Percentiles rank a stretch among this genome's conserved stretches.
These are phyloP conservation scores for Cydia strobilella DNA, from an alignment of 1,140 invertebrate species.

Conservation along the genomic window DNA sequence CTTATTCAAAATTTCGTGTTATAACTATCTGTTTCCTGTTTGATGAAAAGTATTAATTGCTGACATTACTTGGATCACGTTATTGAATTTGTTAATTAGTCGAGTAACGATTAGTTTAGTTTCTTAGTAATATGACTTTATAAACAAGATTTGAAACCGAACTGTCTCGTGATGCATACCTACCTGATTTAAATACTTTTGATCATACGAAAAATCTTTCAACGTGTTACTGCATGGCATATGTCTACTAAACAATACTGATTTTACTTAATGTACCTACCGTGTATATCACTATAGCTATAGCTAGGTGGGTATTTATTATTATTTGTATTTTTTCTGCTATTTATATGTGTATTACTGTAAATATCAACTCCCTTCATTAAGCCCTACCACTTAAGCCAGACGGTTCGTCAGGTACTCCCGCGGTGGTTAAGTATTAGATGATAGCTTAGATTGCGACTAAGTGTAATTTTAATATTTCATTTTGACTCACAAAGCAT, in stretches of 20 bases:
- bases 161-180: no score
- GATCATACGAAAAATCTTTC: background rate
- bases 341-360: conserved; percentile 21
- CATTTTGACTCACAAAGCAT: no score
- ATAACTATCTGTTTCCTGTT: background rate
- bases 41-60: conserved; percentile 38
- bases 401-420: no score
- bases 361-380: background rate
- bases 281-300: background rate
- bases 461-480: no score
- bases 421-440: no score
- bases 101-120: background rate
- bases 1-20: conserved; percentile 11
- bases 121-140: background rate
- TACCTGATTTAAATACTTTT: conserved; percentile 2
- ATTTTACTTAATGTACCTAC: background rate
- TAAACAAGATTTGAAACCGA: background rate
- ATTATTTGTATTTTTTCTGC: background rate
- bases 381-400: no score
- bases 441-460: no score
- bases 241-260: background rate
- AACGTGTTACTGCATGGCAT: background rate
- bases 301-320: background rate
- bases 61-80: background rate
- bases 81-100: background rate